A percentile compares a stretch with the other conserved stretches of the same genome.
Evolutionary conservation across 2,888 invertebrate species (phyloP).

Genomic region (Drosophila nigricruria): DNA sequence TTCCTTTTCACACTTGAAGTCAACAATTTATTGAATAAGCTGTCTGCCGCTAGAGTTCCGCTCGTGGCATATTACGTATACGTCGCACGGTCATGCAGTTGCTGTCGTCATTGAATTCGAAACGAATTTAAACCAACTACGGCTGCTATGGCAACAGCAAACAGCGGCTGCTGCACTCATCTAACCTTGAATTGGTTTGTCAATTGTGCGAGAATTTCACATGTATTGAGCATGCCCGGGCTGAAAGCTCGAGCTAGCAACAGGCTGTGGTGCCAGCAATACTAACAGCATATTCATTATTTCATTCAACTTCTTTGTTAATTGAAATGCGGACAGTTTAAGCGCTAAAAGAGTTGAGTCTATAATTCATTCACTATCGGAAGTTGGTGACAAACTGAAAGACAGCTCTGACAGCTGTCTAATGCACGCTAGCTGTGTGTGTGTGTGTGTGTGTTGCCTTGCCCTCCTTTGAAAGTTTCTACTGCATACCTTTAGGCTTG

Average conservation of each 20-base stretch:
- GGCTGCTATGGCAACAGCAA: slow-evolving; percentile 5
- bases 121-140: slow-evolving; percentile 36
- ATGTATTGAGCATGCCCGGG: background rate
- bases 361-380: background rate
- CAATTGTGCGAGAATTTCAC: slow-evolving; percentile 31
- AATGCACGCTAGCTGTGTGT: slow-evolving; percentile 2
- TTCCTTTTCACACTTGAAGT: background rate
- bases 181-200: slow-evolving; percentile 52
- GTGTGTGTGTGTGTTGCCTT: slow-evolving; percentile 11
- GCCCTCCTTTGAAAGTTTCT: slow-evolving; percentile 18
- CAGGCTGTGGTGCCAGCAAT: background rate
- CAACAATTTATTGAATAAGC: background rate
- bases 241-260: background rate
- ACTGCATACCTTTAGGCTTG: slow-evolving; percentile 28
- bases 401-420: slow-evolving; percentile 6
- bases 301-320: slow-evolving; percentile 2
- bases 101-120: slow-evolving; percentile 44
- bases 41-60: slow-evolving; percentile 1
- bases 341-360: background rate
- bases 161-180: slow-evolving; percentile 50
- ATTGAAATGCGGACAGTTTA: background rate
- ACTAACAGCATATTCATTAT: background rate
- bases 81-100: slow-evolving; percentile 36
- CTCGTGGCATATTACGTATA: slow-evolving; percentile 55
- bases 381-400: background rate